phyloP scores from a whole-genome alignment of 2,797 vertebrate species.

The Spinus pinus region DNA sequence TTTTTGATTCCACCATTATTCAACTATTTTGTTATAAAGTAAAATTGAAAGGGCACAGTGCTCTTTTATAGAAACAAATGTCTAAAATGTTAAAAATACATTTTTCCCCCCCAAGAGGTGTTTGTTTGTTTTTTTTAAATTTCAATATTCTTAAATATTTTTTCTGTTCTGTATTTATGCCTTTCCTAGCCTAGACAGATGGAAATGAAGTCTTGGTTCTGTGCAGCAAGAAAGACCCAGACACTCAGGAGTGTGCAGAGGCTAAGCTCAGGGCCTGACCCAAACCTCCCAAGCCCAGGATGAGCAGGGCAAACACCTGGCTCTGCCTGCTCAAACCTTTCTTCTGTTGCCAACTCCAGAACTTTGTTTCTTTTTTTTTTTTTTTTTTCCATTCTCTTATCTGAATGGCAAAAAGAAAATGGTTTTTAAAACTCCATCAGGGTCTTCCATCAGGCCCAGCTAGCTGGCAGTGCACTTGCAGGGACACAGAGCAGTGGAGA shows the following conservation, averaged over 20 bases:
- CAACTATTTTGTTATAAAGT: not conserved
- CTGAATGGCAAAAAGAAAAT: not conserved
- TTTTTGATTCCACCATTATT: not conserved
- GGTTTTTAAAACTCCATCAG: not conserved
- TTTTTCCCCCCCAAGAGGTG: fast-evolving
- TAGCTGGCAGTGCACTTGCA: not conserved
- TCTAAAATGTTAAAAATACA: not conserved
- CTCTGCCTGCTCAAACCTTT: fast-evolving
- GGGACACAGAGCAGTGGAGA: not conserved
- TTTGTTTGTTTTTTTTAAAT: not conserved
- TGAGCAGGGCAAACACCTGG: fast-evolving
- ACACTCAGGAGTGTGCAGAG: fast-evolving
- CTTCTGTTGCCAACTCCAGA: not conserved
- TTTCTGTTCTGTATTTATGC: not conserved
- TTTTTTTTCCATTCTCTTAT: not conserved
- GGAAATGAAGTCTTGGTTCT: not conserved
- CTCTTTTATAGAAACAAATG: not conserved
- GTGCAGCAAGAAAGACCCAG: fast-evolving
- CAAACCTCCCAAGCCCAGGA: not conserved
- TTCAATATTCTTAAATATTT: not conserved
- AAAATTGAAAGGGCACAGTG: not conserved
- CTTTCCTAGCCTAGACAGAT: not conserved
- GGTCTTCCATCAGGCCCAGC: not conserved
- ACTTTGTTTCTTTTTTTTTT: not conserved
- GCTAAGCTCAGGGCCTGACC: not conserved